A percentile compares a stretch with the other conserved stretches of the same genome.
These are phyloP conservation scores for Miniopterus natalensis DNA, from an alignment of 2,113 vertebrate genomes.

Conservation along the genomic window DNA sequence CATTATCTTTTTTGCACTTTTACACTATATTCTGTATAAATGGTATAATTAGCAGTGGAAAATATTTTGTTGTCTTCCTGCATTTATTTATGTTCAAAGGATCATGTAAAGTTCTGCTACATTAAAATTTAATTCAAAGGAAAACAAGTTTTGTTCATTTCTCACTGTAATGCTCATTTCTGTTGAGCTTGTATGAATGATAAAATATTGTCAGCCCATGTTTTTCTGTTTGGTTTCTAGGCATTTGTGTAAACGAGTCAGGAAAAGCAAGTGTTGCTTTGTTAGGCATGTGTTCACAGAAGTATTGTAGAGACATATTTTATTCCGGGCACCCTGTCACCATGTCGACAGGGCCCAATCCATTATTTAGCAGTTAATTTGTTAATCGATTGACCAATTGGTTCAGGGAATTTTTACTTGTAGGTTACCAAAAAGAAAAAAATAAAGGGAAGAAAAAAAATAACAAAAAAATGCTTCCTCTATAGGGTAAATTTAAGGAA, in stretches of 20 bases:
- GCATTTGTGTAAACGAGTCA: constrained; percentile 86
- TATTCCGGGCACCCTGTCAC: constrained; percentile 85
- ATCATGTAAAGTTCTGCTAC: constrained; percentile 90
- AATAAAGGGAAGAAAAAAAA: constrained; percentile 20
- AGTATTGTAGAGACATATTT: constrained; percentile 87
- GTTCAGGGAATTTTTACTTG: constrained; percentile 83
- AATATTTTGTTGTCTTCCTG: constrained; percentile 87
- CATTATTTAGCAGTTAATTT: constrained; percentile 90
- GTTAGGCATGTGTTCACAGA: constrained; percentile 86
- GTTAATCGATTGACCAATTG: constrained; percentile 89
- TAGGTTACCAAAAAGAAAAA: constrained; percentile 73
- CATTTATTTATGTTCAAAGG: constrained; percentile 88
- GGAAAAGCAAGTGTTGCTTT: constrained; percentile 85
- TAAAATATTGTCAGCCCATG: constrained; percentile 88
- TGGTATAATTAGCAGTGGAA: constrained; percentile 88
- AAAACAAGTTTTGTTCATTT: constrained; percentile 88
- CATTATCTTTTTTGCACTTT: constrained; percentile 82
- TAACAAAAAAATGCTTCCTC: constrained; percentile 76
- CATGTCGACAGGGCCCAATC: constrained; percentile 78
- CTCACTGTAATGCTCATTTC: constrained; percentile 88
- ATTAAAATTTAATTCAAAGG: constrained; percentile 91
- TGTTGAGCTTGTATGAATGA: constrained; percentile 86
- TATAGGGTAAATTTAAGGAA: constrained; percentile 84
- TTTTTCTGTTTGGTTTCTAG: constrained; percentile 86
- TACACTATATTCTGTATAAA: constrained; percentile 85